Base-by-base conservation (phyloP, 1,140 invertebrate species). In the Macrosteles quadrilineatus region DNA sequence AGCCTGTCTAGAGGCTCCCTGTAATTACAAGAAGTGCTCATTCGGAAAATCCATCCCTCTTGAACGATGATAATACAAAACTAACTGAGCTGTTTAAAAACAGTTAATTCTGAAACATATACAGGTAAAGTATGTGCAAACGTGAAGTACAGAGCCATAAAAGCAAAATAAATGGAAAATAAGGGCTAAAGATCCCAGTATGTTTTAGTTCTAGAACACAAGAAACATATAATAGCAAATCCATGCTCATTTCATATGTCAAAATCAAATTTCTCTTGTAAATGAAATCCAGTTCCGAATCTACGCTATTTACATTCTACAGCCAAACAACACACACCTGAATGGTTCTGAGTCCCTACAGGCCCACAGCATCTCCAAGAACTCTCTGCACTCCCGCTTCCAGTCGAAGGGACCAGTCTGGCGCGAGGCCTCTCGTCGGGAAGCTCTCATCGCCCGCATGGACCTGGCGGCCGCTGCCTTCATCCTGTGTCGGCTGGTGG, bases 341-440 rank as follows among this genome's bases (percentile, higher is more conserved):
- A 98, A 98, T 2, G 92, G 92, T 77, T 89, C 86, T 0, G 95
- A 93, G 82, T 96, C 93, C 76, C 91, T 89, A 70, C 85, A 86
- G 55, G 86, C 82, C 85, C 88, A 90, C 62, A 93, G 81, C 12
- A 85, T 79, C 71, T 91, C 86, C 30, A 93, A 83, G 64, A 93
- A 80, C 55, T 89, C 85, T 36, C 84, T 78, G 73, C 90, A 91
- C 32, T 87, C 84, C 23, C 83, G 68, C 75, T 84, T 87, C 91
- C 90, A 93, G 74, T 90, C 87, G 32, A 76, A 75, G 19, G 55
- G 32, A 69, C 63, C 45, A 36, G 63, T 66, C 50, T 40, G 67
- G 31, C 65, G 14, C 27, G 36, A 40, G 0, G 40, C 64, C 32
- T 45, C 69, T 69, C 32, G 32, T 63, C 36, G 59, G n/a, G 70